Percentiles rank a stretch among this genome's conserved stretches.
These are phyloP conservation scores for Tetramorium parvispinum DNA, from an alignment of 1,140 invertebrate species.

Conservation along the genomic window DNA sequence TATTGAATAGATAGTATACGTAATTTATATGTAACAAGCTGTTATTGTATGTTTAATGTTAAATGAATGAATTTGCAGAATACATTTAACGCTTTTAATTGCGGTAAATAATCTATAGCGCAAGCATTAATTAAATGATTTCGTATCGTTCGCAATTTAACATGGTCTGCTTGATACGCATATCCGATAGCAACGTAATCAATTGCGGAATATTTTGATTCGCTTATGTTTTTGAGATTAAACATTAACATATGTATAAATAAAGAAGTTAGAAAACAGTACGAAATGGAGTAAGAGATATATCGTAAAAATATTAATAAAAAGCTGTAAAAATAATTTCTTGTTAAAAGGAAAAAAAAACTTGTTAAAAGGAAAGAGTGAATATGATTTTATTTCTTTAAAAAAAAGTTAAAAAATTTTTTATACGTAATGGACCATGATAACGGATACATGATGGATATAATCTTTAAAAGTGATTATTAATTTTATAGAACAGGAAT, in stretches of 20 bases:
- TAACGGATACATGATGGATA: not conserved
- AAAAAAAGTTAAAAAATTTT: not conserved
- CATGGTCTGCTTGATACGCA: conserved; percentile 40
- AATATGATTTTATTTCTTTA: not conserved
- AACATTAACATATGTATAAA: conserved; percentile 4
- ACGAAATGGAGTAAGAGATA: not conserved
- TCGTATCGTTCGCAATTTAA: conserved; percentile 52
- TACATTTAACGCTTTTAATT: conserved; percentile 59
- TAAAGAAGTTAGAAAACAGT: not conserved
- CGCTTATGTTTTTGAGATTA: conserved; percentile 44
- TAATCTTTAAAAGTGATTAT: conserved; percentile 10
- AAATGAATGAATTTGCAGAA: conserved; percentile 56
- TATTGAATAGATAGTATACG: not conserved
- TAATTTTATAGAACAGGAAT: not conserved
- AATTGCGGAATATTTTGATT: conserved; percentile 37
- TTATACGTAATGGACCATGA: not conserved
- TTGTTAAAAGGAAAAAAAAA: not conserved
- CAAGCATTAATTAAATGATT: conserved; percentile 56
- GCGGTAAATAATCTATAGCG: conserved; percentile 51
- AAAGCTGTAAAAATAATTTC: not conserved
- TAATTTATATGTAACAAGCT: conserved; percentile 40
- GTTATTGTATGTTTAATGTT: conserved; percentile 48
- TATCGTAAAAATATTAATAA: not conserved
- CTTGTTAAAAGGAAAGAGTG: not conserved
- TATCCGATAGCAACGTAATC: conserved; percentile 46